phyloP scores from a whole-genome alignment of 2,113 vertebrate species.

The Miniopterus natalensis region DNA sequence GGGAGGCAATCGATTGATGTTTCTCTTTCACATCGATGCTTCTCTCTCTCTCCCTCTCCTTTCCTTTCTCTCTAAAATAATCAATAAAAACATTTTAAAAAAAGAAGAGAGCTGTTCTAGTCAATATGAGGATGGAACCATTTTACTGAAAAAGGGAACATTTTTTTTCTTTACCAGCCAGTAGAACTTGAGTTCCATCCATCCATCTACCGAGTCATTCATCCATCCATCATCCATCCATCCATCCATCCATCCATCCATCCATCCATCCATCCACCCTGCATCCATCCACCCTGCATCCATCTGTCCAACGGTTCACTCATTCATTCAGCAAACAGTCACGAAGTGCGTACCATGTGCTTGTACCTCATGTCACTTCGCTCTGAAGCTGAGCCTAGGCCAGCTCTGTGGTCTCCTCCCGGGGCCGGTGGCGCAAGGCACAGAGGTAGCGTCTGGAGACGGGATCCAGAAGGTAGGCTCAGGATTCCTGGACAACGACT shows the following conservation, averaged over 20 bases:
- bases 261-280: accelerated
- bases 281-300: too few species aligned
- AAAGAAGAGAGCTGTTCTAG: background rate
- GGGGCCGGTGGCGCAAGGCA: background rate
- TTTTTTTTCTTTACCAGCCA: background rate
- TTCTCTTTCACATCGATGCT: too few species aligned
- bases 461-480: background rate
- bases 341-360: background rate
- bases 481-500: constrained; percentile 44
- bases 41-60: too few species aligned
- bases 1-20: too few species aligned
- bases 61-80: too few species aligned
- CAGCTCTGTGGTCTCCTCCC: background rate
- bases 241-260: too few species aligned
- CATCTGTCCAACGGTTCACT: accelerated
- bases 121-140: background rate
- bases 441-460: background rate
- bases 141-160: background rate
- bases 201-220: background rate
- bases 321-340: background rate
- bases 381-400: background rate
- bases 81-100: background rate
- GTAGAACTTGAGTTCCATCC: background rate
- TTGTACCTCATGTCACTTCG: background rate
- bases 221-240: background rate